Base-by-base conservation (phyloP, 2,888 invertebrate species). In the Mellilla xanthometata region DNA sequence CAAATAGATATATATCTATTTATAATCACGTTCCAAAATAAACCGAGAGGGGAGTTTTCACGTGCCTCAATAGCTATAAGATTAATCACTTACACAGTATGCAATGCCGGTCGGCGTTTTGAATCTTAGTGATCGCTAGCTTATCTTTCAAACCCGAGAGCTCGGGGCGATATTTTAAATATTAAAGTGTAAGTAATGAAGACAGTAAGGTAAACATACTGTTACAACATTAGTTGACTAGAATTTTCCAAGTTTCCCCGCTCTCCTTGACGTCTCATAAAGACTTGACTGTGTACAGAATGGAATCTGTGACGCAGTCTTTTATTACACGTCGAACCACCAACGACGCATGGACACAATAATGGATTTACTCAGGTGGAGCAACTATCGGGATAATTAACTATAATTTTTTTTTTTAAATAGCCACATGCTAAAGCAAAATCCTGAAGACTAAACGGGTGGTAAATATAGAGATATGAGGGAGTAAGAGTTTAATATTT, bases 1-100 rank as follows among this genome's bases (percentile, higher is more conserved):
- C 69, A 87, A 86, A 87, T 86, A 87, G 82, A 73, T 68, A 65
- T n/a, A n/a, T 63, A 62, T 79, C 82, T 86, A 86, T 76, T 77
- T 79, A 81, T 87, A 86, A 65, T 66, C 55, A 52, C 52, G 60
- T 70, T 73, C 74, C 72, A 80, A 81, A 81, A 82, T 83, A 84
- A 81, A 76, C 68, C 62, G 59, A 58, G 72, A 72, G 80, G 81
- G 79, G 76, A 77, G 71, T 65, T 64, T 64, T 72, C 81, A 82
- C 79, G 81, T 82, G 84, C 62, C 65, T 56, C 56, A 62, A 67
- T 67, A 62, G 62, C 62, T 60, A n/a, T n/a, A 73, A 81, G 73
- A 82, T 76, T 76, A 78, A 84, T 83, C 71, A 64, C 65, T 59
- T 43, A 32, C 49, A 29, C 39, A 33, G 46, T 32, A 5, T 19